A percentile compares a stretch with the other conserved stretches of the same genome.
Evolutionary conservation across 2,888 invertebrate species (phyloP).

Genomic region (Drosophila putrida): DNA sequence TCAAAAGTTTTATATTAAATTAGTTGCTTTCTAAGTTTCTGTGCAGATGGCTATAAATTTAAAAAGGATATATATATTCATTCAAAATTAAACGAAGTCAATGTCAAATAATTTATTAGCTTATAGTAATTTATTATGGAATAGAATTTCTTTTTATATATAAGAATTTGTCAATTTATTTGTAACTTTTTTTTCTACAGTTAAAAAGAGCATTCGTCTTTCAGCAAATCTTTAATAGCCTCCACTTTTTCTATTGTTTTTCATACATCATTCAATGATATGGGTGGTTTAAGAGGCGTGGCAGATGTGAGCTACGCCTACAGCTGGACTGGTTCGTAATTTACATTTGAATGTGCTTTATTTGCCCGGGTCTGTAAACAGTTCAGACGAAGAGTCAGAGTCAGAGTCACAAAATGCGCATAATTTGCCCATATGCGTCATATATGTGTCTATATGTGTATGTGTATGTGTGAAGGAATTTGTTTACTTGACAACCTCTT

Average conservation of each 20-base stretch:
- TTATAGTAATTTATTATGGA: too few relatives aligned
- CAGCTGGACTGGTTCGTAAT: slow-evolving; percentile 41
- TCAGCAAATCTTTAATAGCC: slow-evolving; percentile 1
- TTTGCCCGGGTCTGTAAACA: slow-evolving; percentile 55
- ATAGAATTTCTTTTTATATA: too few relatives aligned
- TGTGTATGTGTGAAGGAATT: slow-evolving; percentile 9
- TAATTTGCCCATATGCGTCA: slow-evolving; percentile 56
- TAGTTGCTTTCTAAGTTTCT: too few relatives aligned
- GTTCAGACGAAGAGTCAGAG: slow-evolving; percentile 29
- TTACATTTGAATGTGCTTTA: slow-evolving; percentile 68
- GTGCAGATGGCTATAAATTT: too few relatives aligned
- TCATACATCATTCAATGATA: not conserved
- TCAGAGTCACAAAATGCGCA: slow-evolving; percentile 57
- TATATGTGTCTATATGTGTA: slow-evolving; percentile 1
- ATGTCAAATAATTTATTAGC: too few relatives aligned
- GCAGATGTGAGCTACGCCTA: slow-evolving; percentile 6
- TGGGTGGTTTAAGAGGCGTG: slow-evolving; percentile 2
- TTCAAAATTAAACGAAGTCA: too few relatives aligned
- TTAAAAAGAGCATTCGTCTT: slow-evolving; percentile 12
- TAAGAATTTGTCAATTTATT: too few relatives aligned
- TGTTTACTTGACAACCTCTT: slow-evolving; percentile 33
- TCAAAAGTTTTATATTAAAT: too few relatives aligned
- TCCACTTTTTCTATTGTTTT: slow-evolving; percentile 14
- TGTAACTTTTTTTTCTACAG: not conserved
- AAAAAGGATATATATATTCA: too few relatives aligned